Base-by-base conservation (phyloP, 2,113 vertebrate species). In the Galeopterus variegatus region DNA sequence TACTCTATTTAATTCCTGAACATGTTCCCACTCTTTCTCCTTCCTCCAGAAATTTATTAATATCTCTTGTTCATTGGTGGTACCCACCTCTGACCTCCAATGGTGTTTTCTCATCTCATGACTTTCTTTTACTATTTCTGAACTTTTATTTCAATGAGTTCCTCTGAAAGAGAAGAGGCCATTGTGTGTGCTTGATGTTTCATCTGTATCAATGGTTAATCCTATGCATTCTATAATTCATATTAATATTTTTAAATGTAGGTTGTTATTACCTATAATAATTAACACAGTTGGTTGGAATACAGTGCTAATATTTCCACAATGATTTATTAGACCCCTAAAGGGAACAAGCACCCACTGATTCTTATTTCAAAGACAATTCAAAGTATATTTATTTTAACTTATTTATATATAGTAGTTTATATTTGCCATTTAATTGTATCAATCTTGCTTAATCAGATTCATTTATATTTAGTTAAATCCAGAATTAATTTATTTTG, bases 351-450 rank as follows among this genome's bases (percentile, higher is more conserved):
- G 45, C 23, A 64, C 45, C 90, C 54, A 82, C 48, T 76, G 14
- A 69, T n/a, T 84, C 3, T 36, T 92, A 4, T 54, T 79, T 9
- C 17, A 83, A 87, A 96, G 80, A 15, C 58, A 84, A 58, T 85
- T 86, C 64, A 58, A 41, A 70, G 17, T 48, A 12, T 54, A 15
- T 64, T 56, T 92, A 64, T 92, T 95, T 94, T 94, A 94, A 73
- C 33, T 60, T 41, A 41, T 41, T 1, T 50, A 9, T 88, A 10
- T 48, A 4, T 67, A 81, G 0, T 10, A 31, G 41, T 91, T 96
- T 85, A 54, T 90, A 73, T 93, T 75, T 92, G 36, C 67, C 48
- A 65, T 89, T 86, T 77, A 93, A 90, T 90, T 92, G 83, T 81
- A 50, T 82, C 62, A 73, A n/a, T 31, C 24, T 76, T 89, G 36